phyloP scores from a whole-genome alignment of 2,113 vertebrate genomes.

The Caranx ignobilis region DNA sequence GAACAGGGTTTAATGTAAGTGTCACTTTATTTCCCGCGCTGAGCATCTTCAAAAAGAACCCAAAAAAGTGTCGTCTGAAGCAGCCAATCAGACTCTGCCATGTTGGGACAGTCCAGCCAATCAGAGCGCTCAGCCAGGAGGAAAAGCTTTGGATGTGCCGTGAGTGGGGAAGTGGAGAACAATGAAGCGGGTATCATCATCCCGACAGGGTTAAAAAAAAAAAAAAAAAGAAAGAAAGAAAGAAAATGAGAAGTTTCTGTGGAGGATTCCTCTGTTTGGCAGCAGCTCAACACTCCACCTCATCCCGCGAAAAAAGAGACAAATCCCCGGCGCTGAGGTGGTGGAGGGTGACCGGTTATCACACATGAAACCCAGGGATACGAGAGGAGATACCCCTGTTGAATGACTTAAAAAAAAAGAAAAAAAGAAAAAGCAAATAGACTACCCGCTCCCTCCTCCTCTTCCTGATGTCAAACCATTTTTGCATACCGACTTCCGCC shows the following conservation, averaged over 20 bases:
- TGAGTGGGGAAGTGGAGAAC: slow-evolving; percentile 54
- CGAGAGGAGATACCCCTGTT: background rate
- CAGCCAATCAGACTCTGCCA: slow-evolving; percentile 84
- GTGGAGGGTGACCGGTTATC: too few relatives aligned
- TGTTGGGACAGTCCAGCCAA: slow-evolving; percentile 84
- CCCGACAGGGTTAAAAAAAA: slow-evolving; percentile 4
- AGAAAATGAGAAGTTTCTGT: slow-evolving; percentile 6
- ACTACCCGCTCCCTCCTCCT: too few relatives aligned
- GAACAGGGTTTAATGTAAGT: background rate
- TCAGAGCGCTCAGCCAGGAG: slow-evolving; percentile 55
- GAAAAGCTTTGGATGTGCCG: slow-evolving; percentile 65
- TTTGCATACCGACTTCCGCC: slow-evolving; percentile 85
- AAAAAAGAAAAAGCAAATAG: background rate
- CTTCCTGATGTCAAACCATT: slow-evolving; percentile 65
- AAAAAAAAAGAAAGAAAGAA: too few relatives aligned
- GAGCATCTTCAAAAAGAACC: slow-evolving; percentile 45
- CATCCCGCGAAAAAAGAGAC: background rate
- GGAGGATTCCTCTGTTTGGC: background rate
- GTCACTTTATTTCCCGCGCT: slow-evolving; percentile 47
- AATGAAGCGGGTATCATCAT: slow-evolving; percentile 58
- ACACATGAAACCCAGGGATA: background rate
- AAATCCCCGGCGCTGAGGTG: too few relatives aligned
- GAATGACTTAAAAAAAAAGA: background rate
- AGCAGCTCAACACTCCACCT: too few relatives aligned
- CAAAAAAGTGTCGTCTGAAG: background rate